Conservation (phyloP, 2,113 vertebrate species). For the Vulpes lagopus region DNA sequence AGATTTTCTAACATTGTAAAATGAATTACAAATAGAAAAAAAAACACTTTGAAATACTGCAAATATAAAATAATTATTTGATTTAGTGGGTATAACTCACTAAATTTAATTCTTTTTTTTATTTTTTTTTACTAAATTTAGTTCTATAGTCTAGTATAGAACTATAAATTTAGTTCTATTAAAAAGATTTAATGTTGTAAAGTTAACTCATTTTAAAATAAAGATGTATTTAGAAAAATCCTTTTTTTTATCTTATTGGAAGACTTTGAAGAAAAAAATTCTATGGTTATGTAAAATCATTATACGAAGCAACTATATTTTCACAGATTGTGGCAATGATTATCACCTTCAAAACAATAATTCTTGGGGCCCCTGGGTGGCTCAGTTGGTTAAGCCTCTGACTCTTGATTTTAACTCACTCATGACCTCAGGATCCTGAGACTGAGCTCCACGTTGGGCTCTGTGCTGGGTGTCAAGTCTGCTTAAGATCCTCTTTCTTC, state of each 20-base stretch:
- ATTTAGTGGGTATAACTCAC: neutral
- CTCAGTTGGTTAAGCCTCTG: neutral
- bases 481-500: neutral
- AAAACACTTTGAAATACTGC: neutral
- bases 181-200: neutral
- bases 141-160: neutral
- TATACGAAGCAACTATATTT: neutral
- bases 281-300: neutral
- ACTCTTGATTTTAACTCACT: neutral
- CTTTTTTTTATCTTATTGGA: neutral
- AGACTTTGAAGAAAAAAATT: neutral
- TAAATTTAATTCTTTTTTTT: neutral
- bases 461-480: neutral
- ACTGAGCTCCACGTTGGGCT: neutral
- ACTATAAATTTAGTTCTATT: no score
- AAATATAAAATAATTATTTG: neutral
- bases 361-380: neutral
- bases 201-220: constrained; percentile 5
- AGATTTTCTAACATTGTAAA: neutral
- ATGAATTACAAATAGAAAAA: neutral
- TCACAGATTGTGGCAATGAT: neutral
- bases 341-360: neutral
- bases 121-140: neutral
- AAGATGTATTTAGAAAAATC: neutral
- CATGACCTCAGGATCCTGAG: neutral